Conservation (phyloP, 2,113 vertebrate genomes). For the Cyprinodon tularosa region DNA sequence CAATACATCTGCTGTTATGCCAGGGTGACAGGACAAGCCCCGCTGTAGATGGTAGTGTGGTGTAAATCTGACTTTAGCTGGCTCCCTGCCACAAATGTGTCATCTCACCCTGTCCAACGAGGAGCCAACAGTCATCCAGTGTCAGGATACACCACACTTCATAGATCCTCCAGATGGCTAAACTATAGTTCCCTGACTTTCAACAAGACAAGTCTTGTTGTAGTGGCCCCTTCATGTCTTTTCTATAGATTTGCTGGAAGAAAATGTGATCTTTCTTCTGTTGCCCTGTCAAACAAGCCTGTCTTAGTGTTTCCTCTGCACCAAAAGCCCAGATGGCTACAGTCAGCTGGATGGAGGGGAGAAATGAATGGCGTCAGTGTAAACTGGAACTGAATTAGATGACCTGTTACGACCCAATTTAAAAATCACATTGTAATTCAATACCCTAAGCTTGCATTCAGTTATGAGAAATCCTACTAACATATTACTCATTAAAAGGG, state of each 20-base stretch:
- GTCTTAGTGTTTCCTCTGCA: constrained; percentile 56
- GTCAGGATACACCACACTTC: constrained; percentile 55
- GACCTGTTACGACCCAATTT: constrained; percentile 40
- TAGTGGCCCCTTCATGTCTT: constrained; percentile 41
- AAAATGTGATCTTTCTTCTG: constrained; percentile 61
- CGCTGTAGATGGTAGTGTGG: constrained; percentile 33
- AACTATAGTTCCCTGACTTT: constrained; percentile 37
- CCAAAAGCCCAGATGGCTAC: constrained; percentile 65
- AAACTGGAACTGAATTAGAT: constrained; percentile 47
- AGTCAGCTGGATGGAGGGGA: constrained; percentile 52
- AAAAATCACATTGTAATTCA: constrained; percentile 48
- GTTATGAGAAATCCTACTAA: constrained; percentile 31
- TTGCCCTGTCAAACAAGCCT: constrained; percentile 51
- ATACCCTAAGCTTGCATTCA: constrained; percentile 23
- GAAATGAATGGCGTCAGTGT: constrained; percentile 36
- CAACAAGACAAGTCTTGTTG: constrained; percentile 30
- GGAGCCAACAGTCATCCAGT: constrained; percentile 56
- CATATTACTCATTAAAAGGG: constrained; percentile 5
- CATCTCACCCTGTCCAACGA: constrained; percentile 51
- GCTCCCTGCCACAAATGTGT: constrained; percentile 70
- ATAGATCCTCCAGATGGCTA: constrained; percentile 50
- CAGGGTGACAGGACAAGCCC: constrained; percentile 52
- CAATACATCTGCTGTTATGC: constrained; percentile 68
- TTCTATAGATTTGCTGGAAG: constrained; percentile 47
- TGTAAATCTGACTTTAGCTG: constrained; percentile 75